Percentiles rank a stretch among this genome's conserved stretches.
phyloP scores from a whole-genome alignment of 1,140 invertebrate genomes.

The Magallana gigas region DNA sequence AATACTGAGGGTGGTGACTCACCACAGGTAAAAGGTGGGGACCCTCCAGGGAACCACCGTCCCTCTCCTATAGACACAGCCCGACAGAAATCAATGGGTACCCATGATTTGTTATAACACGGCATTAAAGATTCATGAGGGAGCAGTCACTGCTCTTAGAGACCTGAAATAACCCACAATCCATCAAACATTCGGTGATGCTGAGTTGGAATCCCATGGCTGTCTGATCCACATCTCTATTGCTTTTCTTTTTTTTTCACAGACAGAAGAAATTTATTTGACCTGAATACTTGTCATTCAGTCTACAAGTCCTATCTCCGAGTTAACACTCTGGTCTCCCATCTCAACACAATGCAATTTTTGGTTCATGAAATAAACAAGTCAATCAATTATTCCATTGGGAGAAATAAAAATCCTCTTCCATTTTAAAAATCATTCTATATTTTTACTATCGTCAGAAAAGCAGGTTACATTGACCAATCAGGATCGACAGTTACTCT shows the following conservation, averaged over 20 bases:
- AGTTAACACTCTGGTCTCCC: neutral
- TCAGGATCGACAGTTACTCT: neutral
- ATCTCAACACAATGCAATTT: neutral
- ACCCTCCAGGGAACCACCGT: neutral
- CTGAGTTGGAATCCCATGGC: neutral
- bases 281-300: neutral
- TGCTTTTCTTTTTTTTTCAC: neutral
- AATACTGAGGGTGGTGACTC: slow-evolving; percentile 24
- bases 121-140: slow-evolving; percentile 25
- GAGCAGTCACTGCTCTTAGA: neutral
- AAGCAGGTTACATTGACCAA: neutral
- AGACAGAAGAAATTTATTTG: neutral
- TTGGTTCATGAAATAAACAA: neutral
- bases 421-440: neutral
- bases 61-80: neutral
- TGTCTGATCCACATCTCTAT: neutral
- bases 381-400: slow-evolving; percentile 13
- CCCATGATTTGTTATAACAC: neutral
- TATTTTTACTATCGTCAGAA: neutral
- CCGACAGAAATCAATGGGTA: neutral
- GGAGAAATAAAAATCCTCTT: neutral
- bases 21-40: slow-evolving; percentile 15
- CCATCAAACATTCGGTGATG: neutral
- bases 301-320: neutral
- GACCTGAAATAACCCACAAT: neutral